Evolutionary conservation across 2,797 vertebrate genomes (phyloP).

Genomic region (Sebastes elongatus): DNA sequence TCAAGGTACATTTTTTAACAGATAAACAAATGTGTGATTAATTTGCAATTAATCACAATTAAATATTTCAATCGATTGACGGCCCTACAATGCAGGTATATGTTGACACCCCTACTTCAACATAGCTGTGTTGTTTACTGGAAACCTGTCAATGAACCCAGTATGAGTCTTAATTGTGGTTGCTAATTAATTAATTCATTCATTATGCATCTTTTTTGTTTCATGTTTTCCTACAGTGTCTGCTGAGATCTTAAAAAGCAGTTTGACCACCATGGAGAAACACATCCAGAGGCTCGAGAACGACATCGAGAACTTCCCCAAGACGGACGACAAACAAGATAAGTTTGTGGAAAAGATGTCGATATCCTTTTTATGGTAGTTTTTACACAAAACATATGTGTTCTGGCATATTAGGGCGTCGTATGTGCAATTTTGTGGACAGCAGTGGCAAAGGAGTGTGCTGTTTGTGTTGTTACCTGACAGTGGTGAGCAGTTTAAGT

Average conservation of each 20-base stretch:
- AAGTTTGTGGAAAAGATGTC: constrained; percentile 98
- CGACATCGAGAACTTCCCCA: constrained; percentile 91
- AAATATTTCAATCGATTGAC: no score
- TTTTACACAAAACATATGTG: neutral
- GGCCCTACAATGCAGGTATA: no score
- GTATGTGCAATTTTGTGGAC: constrained; percentile 9
- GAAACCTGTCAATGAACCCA: neutral
- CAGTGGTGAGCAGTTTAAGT: constrained; percentile 71
- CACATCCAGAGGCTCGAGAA: constrained; percentile 91
- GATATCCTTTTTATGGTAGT: constrained; percentile 91
- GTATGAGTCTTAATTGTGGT: neutral
- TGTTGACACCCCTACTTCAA: no score
- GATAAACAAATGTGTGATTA: no score
- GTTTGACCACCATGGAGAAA: constrained; percentile 89
- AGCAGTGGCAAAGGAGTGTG: constrained; percentile 18
- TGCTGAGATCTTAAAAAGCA: constrained; percentile 92
- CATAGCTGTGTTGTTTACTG: neutral
- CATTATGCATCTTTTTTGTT: neutral
- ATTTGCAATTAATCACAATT: no score
- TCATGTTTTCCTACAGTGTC: constrained; percentile 83
- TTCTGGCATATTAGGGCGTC: neutral
- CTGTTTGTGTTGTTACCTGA: constrained; percentile 59
- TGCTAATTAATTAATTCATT: neutral
- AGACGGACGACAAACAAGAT: constrained; percentile 88
- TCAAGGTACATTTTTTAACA: no score